A percentile compares a stretch with the other conserved stretches of the same genome.
phyloP scores from a whole-genome alignment of 2,113 vertebrate species.

The Solea solea region DNA sequence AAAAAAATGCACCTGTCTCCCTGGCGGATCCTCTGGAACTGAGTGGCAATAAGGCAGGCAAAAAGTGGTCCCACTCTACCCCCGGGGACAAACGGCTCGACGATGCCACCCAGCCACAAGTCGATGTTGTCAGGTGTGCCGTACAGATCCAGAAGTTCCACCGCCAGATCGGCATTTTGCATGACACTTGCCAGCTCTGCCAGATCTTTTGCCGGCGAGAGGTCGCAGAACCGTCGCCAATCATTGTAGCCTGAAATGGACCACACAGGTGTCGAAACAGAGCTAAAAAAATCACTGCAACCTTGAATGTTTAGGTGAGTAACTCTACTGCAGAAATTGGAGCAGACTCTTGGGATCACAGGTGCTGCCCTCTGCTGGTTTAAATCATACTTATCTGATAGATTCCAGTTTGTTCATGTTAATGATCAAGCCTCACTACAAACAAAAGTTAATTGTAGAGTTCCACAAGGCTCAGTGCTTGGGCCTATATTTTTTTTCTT shows the following conservation, averaged over 20 bases:
- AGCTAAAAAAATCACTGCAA: no score
- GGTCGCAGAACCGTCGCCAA: constrained; percentile 76
- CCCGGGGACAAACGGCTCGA: constrained; percentile 71
- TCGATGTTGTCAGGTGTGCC: constrained; percentile 77
- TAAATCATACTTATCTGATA: no score
- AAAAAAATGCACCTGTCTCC: constrained; percentile 65
- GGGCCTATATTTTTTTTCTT: no score
- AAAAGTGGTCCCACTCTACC: constrained; percentile 84
- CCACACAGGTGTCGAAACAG: background rate
- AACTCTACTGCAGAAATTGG: no score
- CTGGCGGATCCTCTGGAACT: constrained; percentile 67
- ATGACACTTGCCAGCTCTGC: constrained; percentile 49
- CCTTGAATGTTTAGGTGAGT: no score
- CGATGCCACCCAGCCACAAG: constrained; percentile 75
- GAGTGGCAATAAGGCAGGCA: constrained; percentile 75
- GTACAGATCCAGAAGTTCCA: constrained; percentile 63
- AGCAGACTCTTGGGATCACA: no score
- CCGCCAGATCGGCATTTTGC: constrained; percentile 63
- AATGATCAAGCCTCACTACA: no score
- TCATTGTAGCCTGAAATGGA: constrained; percentile 74
- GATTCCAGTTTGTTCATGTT: no score
- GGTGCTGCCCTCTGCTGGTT: no score
- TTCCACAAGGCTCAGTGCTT: no score
- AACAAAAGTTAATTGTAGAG: no score
- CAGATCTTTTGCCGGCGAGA: constrained; percentile 59